These are phyloP conservation scores for Apotomis betuletana DNA, from an alignment of 2,888 invertebrate genomes.

Conservation along the genomic window DNA sequence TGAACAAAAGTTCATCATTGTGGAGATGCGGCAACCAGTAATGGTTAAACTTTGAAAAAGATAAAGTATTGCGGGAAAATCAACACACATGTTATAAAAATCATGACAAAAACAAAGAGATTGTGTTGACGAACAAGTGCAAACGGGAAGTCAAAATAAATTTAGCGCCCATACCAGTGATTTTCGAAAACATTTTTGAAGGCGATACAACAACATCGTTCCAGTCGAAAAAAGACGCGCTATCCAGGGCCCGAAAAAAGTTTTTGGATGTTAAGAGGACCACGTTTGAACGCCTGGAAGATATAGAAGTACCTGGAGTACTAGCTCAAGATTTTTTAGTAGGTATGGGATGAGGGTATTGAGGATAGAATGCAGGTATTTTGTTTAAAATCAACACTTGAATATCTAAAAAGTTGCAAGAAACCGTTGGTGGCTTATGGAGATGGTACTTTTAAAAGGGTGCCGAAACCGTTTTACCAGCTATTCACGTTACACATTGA, in stretches of 20 bases:
- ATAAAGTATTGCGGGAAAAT: slow-evolving; percentile 7
- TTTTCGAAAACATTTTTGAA: slow-evolving; percentile 12
- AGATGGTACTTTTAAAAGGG: slow-evolving; percentile 24
- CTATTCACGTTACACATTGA: slow-evolving; percentile 14
- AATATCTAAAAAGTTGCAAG: slow-evolving; percentile 18
- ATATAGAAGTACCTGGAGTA: slow-evolving; percentile 15
- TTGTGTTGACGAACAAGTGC: slow-evolving; percentile 10
- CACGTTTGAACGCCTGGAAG: slow-evolving; percentile 15
- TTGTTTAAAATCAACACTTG: slow-evolving; percentile 20
- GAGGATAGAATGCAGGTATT: slow-evolving; percentile 16
- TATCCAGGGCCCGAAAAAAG: slow-evolving; percentile 10
- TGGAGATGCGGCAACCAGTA: background rate
- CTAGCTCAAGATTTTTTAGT: slow-evolving; percentile 23
- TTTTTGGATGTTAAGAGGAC: slow-evolving; percentile 12
- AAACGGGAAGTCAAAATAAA: slow-evolving; percentile 4
- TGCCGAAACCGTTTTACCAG: slow-evolving; percentile 19
- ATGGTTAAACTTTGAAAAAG: too few species aligned
- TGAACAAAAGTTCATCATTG: slow-evolving; percentile 2
- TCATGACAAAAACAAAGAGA: slow-evolving; percentile 6
- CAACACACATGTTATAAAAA: slow-evolving; percentile 15
- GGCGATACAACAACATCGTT: slow-evolving; percentile 2
- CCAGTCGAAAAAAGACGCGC: slow-evolving; percentile 7
- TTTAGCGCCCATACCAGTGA: slow-evolving; percentile 12
- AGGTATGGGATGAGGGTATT: slow-evolving; percentile 23
- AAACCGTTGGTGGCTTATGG: slow-evolving; percentile 23